Evolutionary conservation across 2,888 invertebrate species (phyloP), one percentile per base, ranked within the genome.

Genomic region (Piscicola geometra): DNA sequence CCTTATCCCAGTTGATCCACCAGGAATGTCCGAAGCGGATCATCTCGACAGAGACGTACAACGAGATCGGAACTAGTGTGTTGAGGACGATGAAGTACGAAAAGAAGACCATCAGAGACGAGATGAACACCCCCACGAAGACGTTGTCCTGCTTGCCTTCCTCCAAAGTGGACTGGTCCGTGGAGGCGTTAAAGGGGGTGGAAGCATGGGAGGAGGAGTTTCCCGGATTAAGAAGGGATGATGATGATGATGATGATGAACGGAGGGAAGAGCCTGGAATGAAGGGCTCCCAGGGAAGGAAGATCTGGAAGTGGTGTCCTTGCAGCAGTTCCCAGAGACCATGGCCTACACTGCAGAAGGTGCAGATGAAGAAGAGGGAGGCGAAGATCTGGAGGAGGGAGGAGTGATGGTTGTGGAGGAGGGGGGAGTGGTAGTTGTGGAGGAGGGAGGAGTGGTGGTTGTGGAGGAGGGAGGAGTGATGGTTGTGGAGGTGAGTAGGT

Each of bases 71-170:
- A 25, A 80, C 80, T 2, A 80, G 79, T 1, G 80, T 80, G 71
- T 99, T 99, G 87, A 99, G 90, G 82, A 99, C 94, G 87, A 99
- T 99, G 84, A 96, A 94, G 88, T 99, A 99, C 52, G 98, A 98
- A 89, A 99, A 96, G 90, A 99, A 99, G 81, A 96, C 94, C 81
- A 99, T 90, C 82, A 96, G 89, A 80, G 97, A 94, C 83, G 96
- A 97, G 82, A 96, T 92, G 80, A 93, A 81, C 25, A 56, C 60
- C 64, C 86, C 83, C 25, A 85, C 85, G 41, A 79, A 32, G 3
- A 47, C 15, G 35, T 5, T 70, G 36, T 36, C 80, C 21, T 56
- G 77, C 15, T 41, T 69, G 41, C 56, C 35, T 28, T 56, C 74
- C 66, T 66, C 66, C 32, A 9, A 41, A 41, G 15, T 5, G 15